A percentile compares a stretch with the other conserved stretches of the same genome.
These are phyloP conservation scores for Graptemys geographica DNA, from an alignment of 2,797 vertebrate species.

Conservation along the genomic window DNA sequence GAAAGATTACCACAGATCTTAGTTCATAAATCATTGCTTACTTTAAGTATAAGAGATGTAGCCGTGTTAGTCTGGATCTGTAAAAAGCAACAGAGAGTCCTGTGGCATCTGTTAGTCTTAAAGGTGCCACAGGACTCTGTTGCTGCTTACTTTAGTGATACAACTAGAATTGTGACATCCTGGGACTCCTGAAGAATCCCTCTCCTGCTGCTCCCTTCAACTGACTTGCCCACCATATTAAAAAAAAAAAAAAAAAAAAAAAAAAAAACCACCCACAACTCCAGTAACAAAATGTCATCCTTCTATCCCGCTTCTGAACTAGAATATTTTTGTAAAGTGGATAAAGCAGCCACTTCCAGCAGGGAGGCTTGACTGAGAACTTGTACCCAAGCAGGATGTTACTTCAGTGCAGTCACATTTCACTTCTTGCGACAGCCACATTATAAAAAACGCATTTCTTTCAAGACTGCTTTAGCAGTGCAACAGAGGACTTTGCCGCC, in stretches of 20 bases:
- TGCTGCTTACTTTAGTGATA: not conserved
- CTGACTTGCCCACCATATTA: not conserved
- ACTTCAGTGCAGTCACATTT: not conserved
- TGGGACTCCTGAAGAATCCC: not conserved
- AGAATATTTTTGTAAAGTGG: not conserved
- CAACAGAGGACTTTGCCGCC: not conserved
- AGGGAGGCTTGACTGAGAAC: not conserved
- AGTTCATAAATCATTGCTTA: not conserved
- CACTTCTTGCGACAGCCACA: not conserved
- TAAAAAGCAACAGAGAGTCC: too few species aligned
- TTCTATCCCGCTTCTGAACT: not conserved
- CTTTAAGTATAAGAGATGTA: not conserved
- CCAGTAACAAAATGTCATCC: not conserved
- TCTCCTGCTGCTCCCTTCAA: not conserved
- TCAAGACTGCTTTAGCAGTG: not conserved
- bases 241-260: not conserved
- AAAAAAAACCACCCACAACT: not conserved
- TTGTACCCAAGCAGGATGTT: not conserved
- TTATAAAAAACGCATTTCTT: not conserved
- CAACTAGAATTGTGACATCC: not conserved
- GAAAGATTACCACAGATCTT: not conserved
- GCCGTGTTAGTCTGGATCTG: too few species aligned
- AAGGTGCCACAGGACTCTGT: too few species aligned
- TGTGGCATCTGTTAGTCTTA: too few species aligned
- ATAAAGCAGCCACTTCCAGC: not conserved